These are phyloP conservation scores for Stenodema calcarata DNA, from an alignment of 2,888 invertebrate genomes.

Conservation along the genomic window DNA sequence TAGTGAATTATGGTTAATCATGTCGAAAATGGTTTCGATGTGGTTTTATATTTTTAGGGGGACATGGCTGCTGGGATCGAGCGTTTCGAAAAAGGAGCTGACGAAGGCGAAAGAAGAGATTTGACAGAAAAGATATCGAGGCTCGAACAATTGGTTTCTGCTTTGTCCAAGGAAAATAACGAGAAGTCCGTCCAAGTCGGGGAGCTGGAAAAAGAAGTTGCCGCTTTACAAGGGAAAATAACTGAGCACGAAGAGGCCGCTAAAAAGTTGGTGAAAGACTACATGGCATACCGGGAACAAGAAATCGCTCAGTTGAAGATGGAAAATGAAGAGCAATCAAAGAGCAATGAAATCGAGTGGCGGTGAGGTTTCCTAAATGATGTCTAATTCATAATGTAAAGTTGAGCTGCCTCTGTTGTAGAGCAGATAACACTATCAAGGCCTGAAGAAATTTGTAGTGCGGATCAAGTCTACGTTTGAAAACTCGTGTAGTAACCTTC, in stretches of 20 bases:
- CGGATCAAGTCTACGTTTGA: too few relatives aligned
- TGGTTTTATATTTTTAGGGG: constrained; percentile 24
- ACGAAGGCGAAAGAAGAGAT: constrained; percentile 32
- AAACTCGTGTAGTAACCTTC: too few relatives aligned
- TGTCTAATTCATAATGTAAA: background rate
- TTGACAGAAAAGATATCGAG: constrained; percentile 30
- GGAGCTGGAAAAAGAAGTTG: constrained; percentile 40
- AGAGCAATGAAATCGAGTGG: constrained; percentile 50
- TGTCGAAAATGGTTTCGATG: background rate
- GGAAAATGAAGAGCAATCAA: constrained; percentile 48
- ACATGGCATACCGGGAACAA: constrained; percentile 53
- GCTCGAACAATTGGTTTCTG: constrained; percentile 47
- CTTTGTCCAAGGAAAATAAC: constrained; percentile 33
- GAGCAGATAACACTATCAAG: too few relatives aligned
- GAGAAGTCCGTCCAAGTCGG: constrained; percentile 11
- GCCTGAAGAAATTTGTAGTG: too few relatives aligned
- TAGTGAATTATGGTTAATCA: background rate
- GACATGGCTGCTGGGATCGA: constrained; percentile 48
- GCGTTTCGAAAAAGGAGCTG: constrained; percentile 42
- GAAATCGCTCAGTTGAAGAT: constrained; percentile 51
- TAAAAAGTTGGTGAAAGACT: constrained; percentile 44
- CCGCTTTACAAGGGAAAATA: constrained; percentile 29
- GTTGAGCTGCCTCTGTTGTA: too few relatives aligned
- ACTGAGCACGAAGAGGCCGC: constrained; percentile 25
- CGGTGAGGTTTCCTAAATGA: constrained; percentile 35